Percentiles rank a stretch among this genome's conserved stretches.
These are phyloP conservation scores for Eurytoma californica DNA, from an alignment of 2,888 invertebrate species.

Conservation along the genomic window DNA sequence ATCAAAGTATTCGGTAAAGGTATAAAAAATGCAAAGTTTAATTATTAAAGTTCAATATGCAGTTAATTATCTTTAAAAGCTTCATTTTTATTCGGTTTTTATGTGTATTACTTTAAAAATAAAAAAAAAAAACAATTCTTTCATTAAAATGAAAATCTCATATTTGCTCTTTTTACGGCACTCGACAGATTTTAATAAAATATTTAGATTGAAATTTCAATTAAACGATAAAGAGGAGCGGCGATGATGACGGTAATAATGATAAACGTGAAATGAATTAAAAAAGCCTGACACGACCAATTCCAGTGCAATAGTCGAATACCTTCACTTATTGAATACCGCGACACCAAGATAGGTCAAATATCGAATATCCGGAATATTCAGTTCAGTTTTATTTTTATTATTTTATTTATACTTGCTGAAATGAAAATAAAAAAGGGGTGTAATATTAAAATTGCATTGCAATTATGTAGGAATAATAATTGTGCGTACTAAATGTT, in stretches of 20 bases:
- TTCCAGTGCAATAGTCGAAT: conserved; percentile 30
- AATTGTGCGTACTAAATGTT: too few species aligned
- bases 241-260: conserved; percentile 3
- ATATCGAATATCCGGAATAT: conserved; percentile 42
- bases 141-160: background rate
- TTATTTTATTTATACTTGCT: too few species aligned
- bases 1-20: too few species aligned
- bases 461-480: too few species aligned
- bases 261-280: background rate
- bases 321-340: conserved; percentile 43
- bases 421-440: too few species aligned
- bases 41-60: background rate
- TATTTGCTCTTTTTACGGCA: background rate
- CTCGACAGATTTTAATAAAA: background rate
- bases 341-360: conserved; percentile 36
- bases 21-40: too few species aligned
- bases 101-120: background rate
- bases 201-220: background rate
- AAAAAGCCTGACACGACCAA: conserved; percentile 22
- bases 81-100: background rate
- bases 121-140: background rate
- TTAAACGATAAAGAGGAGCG: conserved; percentile 6
- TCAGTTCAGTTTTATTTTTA: background rate
- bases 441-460: too few species aligned
- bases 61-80: background rate